A percentile compares a stretch with the other conserved stretches of the same genome.
These are phyloP conservation scores for Drosophila stalkeri DNA, from an alignment of 2,888 invertebrate genomes.

Conservation along the genomic window DNA sequence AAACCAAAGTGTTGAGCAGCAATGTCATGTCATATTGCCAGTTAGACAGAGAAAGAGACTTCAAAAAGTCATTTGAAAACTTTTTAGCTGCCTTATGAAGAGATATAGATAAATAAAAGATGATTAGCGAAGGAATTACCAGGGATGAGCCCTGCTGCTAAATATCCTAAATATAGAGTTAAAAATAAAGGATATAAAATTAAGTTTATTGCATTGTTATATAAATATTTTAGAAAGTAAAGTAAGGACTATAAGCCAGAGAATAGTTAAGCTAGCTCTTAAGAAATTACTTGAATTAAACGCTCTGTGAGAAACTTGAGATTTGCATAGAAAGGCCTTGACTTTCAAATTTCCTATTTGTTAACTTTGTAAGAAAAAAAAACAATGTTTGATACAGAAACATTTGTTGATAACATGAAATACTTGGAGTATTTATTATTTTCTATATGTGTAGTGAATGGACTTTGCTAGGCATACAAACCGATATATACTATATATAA, in stretches of 20 bases:
- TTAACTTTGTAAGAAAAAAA: background rate
- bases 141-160: too few relatives aligned
- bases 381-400: background rate
- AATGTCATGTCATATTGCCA: conserved; percentile 20
- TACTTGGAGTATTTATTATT: too few relatives aligned
- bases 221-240: too few relatives aligned
- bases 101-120: background rate
- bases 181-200: fast-evolving
- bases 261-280: too few relatives aligned
- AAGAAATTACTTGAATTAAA: background rate
- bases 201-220: background rate
- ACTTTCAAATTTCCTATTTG: background rate
- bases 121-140: too few relatives aligned
- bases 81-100: background rate
- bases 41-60: conserved; percentile 2
- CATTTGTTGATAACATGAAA: background rate
- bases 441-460: too few relatives aligned
- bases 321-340: conserved; percentile 3
- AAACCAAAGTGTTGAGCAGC: background rate
- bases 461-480: background rate
- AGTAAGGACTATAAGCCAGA: too few relatives aligned
- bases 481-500: background rate
- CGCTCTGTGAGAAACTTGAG: background rate
- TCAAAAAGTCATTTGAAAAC: conserved; percentile 4
- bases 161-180: too few relatives aligned